Evolutionary conservation across 2,113 vertebrate species (phyloP), one percentile per base, ranked within the genome.

Genomic region (Axis porcinus): DNA sequence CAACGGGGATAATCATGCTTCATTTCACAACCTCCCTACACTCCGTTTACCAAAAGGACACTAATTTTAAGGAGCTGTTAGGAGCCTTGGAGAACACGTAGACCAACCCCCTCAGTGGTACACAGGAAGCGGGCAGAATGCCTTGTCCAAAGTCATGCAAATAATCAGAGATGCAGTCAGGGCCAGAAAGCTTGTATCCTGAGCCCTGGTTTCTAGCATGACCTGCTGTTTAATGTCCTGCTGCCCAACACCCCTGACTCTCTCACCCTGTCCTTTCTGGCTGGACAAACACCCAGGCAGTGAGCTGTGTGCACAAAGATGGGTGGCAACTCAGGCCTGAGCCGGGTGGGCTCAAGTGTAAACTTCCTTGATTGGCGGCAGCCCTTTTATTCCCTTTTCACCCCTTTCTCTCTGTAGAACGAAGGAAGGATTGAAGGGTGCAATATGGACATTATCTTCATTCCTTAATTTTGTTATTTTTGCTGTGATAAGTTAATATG

Each of bases 61-160:
- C 86, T 87, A 90, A 86, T 94, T 89, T 95, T 93, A 30, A 84
- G 74, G 70, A 94, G 55, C 76, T 76, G 36, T 47, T 74, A 84
- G 74, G 91, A 54, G 50, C 45, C 78, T 36, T 64, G 74, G 58
- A 54, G 64, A 93, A 81, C 7, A n/a, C 57, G 36, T 30, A 27
- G 30, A 21, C 86, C 86, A 74, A 5, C 12, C 50, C 30, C 57
- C 33, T 76, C 83, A 3, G 45, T 94, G 92, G 95, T 67, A 89
- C 87, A 94, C 81, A 84, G 64, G 91, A 84, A 89, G 45, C n/a
- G 62, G 78, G 64, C 12, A 33, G 88, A 93, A 93, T 40, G 6
- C n/a, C 70, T 81, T 85, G 64, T 78, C n/a, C 58, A 36, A 60
- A 96, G 79, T 88, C 62, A 76, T 30, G 28, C 30, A 78, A 67